Conservation (phyloP, 2,113 vertebrate species). For the Crotophaga sulcirostris region DNA sequence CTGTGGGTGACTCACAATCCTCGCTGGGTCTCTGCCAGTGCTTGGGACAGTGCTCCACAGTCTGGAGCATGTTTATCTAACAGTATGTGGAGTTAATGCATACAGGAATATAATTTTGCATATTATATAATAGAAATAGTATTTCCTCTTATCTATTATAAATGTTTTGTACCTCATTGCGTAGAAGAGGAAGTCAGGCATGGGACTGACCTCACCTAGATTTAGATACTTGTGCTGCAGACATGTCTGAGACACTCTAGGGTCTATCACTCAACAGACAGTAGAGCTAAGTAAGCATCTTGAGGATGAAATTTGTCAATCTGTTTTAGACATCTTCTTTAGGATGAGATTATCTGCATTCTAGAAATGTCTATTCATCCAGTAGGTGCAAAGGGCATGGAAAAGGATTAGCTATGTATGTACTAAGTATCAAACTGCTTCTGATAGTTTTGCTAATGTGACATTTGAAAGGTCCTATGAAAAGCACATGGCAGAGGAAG, state of each 20-base stretch:
- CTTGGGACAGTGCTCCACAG: neutral
- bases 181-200: neutral
- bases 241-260: neutral
- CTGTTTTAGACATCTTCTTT: neutral
- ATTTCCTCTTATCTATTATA: neutral
- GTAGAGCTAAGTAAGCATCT: neutral
- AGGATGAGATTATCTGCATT: neutral
- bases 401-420: neutral
- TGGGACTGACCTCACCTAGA: neutral
- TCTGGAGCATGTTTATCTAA: neutral
- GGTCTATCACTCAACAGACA: too few relatives aligned
- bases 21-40: accelerated
- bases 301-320: neutral
- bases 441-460: neutral
- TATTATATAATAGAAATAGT: neutral
- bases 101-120: neutral
- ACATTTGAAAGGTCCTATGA: neutral
- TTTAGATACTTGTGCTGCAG: neutral
- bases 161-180: neutral
- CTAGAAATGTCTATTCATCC: neutral
- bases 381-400: neutral
- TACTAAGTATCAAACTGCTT: neutral
- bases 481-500: neutral
- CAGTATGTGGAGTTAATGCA: neutral
- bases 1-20: accelerated